Evolutionary conservation across 2,888 invertebrate genomes (phyloP).

Genomic region (Dascillus cervinus): DNA sequence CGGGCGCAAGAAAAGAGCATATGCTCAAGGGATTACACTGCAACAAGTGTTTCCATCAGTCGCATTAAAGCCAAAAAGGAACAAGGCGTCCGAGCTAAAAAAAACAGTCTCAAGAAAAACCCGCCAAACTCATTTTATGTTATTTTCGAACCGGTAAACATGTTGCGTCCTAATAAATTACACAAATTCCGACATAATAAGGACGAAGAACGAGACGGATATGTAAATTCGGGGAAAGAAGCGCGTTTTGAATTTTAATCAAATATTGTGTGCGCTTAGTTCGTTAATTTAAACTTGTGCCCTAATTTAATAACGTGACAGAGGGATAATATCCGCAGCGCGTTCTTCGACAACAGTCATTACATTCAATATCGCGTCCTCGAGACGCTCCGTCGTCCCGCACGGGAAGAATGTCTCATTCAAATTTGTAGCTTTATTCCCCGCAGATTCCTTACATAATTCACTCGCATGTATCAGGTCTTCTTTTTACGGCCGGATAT

Average conservation of each 20-base stretch:
- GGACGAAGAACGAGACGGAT: too few relatives aligned
- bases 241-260: slow-evolving; percentile 7
- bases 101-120: too few relatives aligned
- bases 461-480: slow-evolving; percentile 8
- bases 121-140: too few relatives aligned
- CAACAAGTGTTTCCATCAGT: too few relatives aligned
- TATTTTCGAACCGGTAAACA: too few relatives aligned
- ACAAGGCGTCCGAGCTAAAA: too few relatives aligned
- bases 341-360: slow-evolving; percentile 13
- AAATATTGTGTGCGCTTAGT: slow-evolving; percentile 6
- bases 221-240: background rate
- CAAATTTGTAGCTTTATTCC: slow-evolving; percentile 12
- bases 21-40: too few relatives aligned
- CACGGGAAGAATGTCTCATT: slow-evolving; percentile 8
- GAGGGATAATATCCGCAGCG: slow-evolving; percentile 12
- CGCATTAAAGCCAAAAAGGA: too few relatives aligned
- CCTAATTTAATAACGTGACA: slow-evolving; percentile 14
- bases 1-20: too few relatives aligned
- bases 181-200: too few relatives aligned
- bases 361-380: slow-evolving; percentile 14
- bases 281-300: slow-evolving; percentile 9
- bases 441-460: slow-evolving; percentile 11
- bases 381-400: slow-evolving; percentile 12
- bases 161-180: too few relatives aligned
- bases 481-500: slow-evolving; percentile 6